These are phyloP conservation scores for Hydrotaea diabolus DNA, from an alignment of 2,888 invertebrate genomes.

Conservation along the genomic window DNA sequence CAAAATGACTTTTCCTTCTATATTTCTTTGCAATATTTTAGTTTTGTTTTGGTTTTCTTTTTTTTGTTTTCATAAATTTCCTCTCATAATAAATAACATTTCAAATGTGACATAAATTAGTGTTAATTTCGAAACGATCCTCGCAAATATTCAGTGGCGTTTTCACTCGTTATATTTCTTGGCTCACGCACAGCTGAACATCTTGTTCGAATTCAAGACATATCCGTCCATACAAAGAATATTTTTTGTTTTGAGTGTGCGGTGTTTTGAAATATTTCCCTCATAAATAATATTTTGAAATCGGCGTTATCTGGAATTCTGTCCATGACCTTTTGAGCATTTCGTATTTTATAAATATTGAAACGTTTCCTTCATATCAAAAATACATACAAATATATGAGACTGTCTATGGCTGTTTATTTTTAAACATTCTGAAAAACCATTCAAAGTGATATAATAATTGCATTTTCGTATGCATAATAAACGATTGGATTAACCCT, in stretches of 20 bases:
- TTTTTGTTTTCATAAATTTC: neutral
- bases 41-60: neutral
- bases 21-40: too few species aligned
- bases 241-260: too few species aligned
- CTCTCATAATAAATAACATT: slow-evolving; percentile 45
- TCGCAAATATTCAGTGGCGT: slow-evolving; percentile 6
- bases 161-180: neutral
- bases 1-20: neutral
- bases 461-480: neutral
- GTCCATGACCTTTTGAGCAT: slow-evolving; percentile 49
- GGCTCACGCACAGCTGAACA: too few species aligned
- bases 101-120: slow-evolving; percentile 56
- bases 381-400: neutral
- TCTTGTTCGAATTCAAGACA: too few species aligned
- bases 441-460: slow-evolving; percentile 6
- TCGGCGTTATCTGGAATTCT: slow-evolving; percentile 12
- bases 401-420: slow-evolving; percentile 13
- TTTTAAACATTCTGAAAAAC: neutral
- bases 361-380: slow-evolving; percentile 9
- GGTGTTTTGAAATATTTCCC: too few species aligned
- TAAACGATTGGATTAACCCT: neutral
- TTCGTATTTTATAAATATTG: slow-evolving; percentile 4
- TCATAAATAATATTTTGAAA: neutral
- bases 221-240: too few species aligned
- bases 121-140: slow-evolving; percentile 49